Percentiles rank a stretch among this genome's conserved stretches.
These are phyloP conservation scores for Phyllostomus discolor DNA, from an alignment of 2,113 vertebrate genomes.

Conservation along the genomic window DNA sequence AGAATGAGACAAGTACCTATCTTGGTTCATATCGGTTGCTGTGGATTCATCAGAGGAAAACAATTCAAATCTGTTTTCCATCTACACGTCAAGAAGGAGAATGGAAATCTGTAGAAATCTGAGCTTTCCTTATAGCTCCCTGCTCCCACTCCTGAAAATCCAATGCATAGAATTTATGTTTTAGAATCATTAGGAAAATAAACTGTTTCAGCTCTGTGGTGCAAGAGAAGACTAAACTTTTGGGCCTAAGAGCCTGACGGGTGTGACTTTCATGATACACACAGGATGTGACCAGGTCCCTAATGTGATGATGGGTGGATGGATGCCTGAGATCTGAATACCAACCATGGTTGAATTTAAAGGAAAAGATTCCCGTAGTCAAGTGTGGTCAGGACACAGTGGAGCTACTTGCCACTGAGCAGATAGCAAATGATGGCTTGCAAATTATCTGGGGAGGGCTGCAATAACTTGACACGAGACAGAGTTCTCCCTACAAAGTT, in stretches of 20 bases:
- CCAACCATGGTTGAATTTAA: neutral
- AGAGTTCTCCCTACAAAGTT: neutral
- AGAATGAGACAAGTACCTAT: neutral
- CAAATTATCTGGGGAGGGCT: neutral
- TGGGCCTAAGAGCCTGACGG: neutral
- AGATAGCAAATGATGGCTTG: neutral
- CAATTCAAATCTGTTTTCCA: neutral
- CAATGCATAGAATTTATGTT: neutral
- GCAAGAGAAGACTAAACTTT: neutral
- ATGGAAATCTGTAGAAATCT: neutral
- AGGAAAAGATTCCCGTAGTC: neutral
- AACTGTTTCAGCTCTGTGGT: neutral
- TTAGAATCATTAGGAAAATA: conserved; percentile 2
- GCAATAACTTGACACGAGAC: neutral
- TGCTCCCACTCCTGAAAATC: neutral
- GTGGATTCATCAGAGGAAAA: neutral
- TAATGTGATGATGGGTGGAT: neutral
- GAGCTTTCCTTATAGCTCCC: neutral
- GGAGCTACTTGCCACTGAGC: neutral
- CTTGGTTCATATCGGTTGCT: neutral
- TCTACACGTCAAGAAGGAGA: neutral
- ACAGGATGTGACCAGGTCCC: neutral
- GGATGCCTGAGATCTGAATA: neutral
- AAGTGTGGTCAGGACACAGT: neutral
- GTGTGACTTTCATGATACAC: neutral